Conservation (phyloP, 2,797 vertebrate species). For the Limosa lapponica region DNA sequence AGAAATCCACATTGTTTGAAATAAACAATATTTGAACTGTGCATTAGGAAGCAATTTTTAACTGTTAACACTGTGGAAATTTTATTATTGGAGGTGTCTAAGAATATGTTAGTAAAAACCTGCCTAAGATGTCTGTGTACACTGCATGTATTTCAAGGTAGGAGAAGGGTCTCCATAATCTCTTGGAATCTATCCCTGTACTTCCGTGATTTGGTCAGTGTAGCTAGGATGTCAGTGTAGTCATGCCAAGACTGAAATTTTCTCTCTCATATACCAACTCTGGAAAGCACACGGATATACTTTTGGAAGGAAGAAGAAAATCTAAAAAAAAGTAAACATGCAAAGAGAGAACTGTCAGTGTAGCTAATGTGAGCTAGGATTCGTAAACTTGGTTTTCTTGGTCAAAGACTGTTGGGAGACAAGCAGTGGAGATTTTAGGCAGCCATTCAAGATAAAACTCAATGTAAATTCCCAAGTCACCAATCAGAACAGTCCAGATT, state of each 20-base stretch:
- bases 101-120: not conserved
- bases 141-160: not conserved
- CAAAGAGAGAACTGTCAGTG: not conserved
- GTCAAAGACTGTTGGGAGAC: not conserved
- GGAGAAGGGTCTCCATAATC: not conserved
- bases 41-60: not conserved
- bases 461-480: not conserved
- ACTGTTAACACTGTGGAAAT: not conserved
- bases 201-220: not conserved
- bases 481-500: not conserved
- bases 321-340: fast-evolving
- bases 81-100: not conserved
- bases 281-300: not conserved
- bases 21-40: not conserved
- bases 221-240: no score
- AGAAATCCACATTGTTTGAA: not conserved
- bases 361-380: not conserved
- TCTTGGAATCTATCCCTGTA: not conserved
- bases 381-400: not conserved
- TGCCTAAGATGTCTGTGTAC: not conserved
- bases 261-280: not conserved
- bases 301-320: not conserved
- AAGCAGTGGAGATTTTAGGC: not conserved
- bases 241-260: not conserved
- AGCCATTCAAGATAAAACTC: not conserved